These are phyloP conservation scores for Forficula auricularia DNA, from an alignment of 1,140 invertebrate genomes.

Conservation along the genomic window DNA sequence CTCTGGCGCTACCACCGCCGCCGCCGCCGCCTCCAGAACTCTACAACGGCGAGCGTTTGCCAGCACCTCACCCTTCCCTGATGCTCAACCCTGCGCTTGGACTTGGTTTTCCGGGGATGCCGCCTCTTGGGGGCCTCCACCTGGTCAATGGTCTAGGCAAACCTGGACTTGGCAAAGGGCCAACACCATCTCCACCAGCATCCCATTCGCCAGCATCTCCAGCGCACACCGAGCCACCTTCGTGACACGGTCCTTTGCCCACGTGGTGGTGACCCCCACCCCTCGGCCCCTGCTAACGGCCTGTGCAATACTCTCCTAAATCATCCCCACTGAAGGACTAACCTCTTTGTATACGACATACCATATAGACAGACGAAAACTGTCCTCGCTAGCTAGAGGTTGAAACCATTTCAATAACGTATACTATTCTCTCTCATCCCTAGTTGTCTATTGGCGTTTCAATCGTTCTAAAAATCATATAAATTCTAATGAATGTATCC, in stretches of 20 bases:
- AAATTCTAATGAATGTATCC: no score
- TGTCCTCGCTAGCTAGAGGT: not conserved
- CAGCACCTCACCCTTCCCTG: slow-evolving; percentile 27
- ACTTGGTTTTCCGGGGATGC: slow-evolving; percentile 21
- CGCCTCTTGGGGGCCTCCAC: not conserved
- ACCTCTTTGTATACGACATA: not conserved
- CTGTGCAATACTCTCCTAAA: not conserved
- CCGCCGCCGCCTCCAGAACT: slow-evolving; percentile 23
- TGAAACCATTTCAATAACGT: not conserved
- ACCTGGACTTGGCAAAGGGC: slow-evolving; percentile 8
- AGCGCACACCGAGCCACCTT: slow-evolving; percentile 24
- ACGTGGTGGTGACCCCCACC: slow-evolving; percentile 19
- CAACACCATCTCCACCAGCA: slow-evolving; percentile 15
- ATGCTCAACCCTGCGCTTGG: slow-evolving; percentile 31
- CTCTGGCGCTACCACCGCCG: slow-evolving; percentile 28
- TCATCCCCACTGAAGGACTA: not conserved
- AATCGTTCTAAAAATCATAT: no score
- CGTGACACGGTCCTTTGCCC: slow-evolving; percentile 24
- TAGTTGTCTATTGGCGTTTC: not conserved
- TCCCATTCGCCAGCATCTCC: slow-evolving; percentile 13
- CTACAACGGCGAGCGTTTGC: slow-evolving; percentile 28
- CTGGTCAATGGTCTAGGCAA: not conserved
- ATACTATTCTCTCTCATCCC: not conserved
- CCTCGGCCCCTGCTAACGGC: slow-evolving; percentile 25
- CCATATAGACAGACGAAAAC: no score